Conservation (phyloP, 2,113 vertebrate genomes). For the Eublepharis macularius region DNA sequence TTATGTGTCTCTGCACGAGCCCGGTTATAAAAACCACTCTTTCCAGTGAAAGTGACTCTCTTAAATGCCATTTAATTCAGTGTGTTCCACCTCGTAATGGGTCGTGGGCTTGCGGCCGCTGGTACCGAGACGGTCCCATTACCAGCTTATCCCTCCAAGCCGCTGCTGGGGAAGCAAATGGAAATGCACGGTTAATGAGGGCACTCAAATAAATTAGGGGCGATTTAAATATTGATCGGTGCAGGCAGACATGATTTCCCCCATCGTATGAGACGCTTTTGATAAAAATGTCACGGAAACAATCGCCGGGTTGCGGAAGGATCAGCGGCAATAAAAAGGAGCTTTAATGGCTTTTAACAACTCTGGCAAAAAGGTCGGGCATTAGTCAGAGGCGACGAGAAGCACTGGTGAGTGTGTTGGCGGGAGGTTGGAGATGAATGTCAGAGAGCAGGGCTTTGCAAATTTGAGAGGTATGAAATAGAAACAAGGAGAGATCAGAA, state of each 20-base stretch:
- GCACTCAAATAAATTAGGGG: constrained; percentile 56
- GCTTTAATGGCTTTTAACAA: constrained; percentile 53
- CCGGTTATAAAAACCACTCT: background rate
- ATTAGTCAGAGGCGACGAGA: constrained; percentile 33
- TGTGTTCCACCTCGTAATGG: constrained; percentile 58
- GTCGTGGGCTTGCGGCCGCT: background rate
- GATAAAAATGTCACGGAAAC: constrained; percentile 64
- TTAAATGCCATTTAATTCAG: constrained; percentile 53
- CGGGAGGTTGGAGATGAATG: constrained; percentile 45
- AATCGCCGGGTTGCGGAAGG: constrained; percentile 13
- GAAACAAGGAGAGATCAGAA: constrained; percentile 32
- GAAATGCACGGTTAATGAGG: constrained; percentile 36
- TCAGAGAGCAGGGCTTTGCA: constrained; percentile 13
- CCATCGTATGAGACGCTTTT: constrained; percentile 6
- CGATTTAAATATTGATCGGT: constrained; percentile 31
- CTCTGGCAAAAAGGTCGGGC: constrained; percentile 46
- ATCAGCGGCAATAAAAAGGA: constrained; percentile 48
- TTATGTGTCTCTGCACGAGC: rapidly evolving
- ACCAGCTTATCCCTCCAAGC: background rate
- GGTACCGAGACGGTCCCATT: background rate
- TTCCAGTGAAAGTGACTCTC: constrained; percentile 37
- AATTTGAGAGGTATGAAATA: background rate
- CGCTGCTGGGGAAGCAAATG: constrained; percentile 26
- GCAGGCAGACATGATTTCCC: constrained; percentile 10
- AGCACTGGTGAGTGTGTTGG: background rate